Percentiles rank a stretch among this genome's conserved stretches.
These are phyloP conservation scores for Arizona elegans DNA, from an alignment of 2,113 vertebrate genomes.

Conservation along the genomic window DNA sequence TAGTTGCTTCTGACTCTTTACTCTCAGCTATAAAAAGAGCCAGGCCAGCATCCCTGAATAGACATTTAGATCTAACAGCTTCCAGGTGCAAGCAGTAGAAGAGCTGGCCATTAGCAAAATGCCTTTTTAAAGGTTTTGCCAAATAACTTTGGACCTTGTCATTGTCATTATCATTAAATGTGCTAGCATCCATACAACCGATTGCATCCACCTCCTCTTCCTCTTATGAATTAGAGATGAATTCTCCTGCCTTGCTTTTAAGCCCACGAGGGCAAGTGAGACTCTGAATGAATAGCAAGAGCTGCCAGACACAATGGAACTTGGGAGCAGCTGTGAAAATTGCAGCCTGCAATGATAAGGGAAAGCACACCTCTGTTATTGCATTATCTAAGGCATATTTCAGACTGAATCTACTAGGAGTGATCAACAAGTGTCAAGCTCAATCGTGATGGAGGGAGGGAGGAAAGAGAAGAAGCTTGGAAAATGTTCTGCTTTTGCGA, in stretches of 20 bases:
- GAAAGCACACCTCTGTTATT: conserved; percentile 38
- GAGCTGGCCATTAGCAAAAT: not conserved
- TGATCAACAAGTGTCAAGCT: conserved; percentile 47
- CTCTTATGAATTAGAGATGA: not conserved
- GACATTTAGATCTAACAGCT: not conserved
- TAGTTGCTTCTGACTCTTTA: not conserved
- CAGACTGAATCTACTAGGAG: conserved; percentile 47
- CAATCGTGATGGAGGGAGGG: conserved; percentile 15
- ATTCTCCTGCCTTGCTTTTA: not conserved
- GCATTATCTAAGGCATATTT: conserved; percentile 59
- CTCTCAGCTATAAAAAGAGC: not conserved
- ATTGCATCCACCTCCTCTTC: not conserved
- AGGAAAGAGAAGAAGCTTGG: rapidly evolving
- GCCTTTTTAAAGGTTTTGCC: not conserved
- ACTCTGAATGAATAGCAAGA: conserved; percentile 55
- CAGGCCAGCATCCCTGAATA: not conserved
- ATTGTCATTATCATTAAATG: not conserved
- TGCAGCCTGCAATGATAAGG: not conserved
- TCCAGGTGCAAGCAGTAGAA: not conserved
- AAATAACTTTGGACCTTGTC: not conserved
- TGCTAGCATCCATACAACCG: not conserved
- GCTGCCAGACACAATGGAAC: conserved; percentile 55
- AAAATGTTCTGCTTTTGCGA: conserved; percentile 20
- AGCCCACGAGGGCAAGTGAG: not conserved
- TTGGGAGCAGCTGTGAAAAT: conserved; percentile 46